Conservation (phyloP, 1,140 invertebrate genomes). For the Brachionus calyciflorus region DNA sequence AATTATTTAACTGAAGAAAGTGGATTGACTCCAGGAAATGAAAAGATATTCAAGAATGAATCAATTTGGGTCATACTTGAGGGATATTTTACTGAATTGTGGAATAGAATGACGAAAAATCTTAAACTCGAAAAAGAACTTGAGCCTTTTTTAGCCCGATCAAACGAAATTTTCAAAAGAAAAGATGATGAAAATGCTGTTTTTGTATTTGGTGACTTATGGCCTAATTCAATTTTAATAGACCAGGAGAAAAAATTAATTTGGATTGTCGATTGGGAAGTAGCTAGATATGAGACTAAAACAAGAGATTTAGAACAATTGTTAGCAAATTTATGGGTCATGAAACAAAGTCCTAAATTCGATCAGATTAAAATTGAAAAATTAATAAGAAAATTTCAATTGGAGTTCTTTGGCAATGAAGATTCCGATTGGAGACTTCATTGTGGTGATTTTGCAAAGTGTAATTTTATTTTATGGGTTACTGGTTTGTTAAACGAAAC, state of each 20-base stretch:
- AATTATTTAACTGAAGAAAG: neutral
- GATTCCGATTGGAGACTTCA: conserved; percentile 10
- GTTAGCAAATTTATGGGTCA: conserved; percentile 33
- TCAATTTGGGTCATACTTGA: neutral
- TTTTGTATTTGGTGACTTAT: conserved; percentile 39
- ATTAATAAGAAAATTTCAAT: conserved; percentile 13
- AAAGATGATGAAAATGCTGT: neutral
- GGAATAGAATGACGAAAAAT: neutral
- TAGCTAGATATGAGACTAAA: neutral
- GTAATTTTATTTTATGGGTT: conserved; percentile 29
- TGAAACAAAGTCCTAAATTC: conserved; percentile 40
- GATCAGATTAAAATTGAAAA: neutral
- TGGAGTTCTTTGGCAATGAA: neutral
- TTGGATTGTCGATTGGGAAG: conserved; percentile 42
- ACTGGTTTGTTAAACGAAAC: conserved; percentile 6
- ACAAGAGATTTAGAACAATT: conserved; percentile 28
- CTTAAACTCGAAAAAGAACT: conserved; percentile 35
- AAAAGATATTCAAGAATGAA: neutral
- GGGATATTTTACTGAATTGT: neutral
- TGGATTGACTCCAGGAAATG: neutral
- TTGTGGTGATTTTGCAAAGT: conserved; percentile 2
- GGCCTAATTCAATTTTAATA: conserved; percentile 40
- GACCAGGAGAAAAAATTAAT: conserved; percentile 33
- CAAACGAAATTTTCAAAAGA: neutral
- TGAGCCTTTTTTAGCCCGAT: neutral